Evolutionary conservation across 1,140 invertebrate species (phyloP).

Genomic region (Forficula auricularia): DNA sequence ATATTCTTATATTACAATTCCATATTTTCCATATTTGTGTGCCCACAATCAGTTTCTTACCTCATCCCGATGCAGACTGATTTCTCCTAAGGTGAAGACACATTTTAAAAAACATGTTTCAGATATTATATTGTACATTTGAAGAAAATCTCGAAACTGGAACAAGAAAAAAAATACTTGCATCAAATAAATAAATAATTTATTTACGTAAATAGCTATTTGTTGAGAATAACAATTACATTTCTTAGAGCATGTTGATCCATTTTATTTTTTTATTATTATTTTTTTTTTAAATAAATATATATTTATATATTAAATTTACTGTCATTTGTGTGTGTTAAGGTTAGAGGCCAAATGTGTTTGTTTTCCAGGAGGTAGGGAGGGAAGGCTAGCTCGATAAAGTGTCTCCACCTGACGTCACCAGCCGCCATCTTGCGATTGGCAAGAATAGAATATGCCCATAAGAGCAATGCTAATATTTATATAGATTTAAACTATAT

Average conservation of each 20-base stretch:
- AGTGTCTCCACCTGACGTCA: no score
- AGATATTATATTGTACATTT: conserved; percentile 33
- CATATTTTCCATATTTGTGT: neutral
- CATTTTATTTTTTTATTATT: neutral
- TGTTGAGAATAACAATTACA: conserved; percentile 8
- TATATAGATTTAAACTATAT: no score
- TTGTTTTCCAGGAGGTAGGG: no score
- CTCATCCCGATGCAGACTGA: conserved; percentile 25
- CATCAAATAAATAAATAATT: neutral
- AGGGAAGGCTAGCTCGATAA: no score
- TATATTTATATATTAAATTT: no score
- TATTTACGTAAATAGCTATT: no score
- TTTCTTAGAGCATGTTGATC: conserved; percentile 10
- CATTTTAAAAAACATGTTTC: conserved; percentile 33
- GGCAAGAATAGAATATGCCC: no score
- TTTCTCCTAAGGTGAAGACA: conserved; percentile 26
- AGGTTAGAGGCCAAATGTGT: no score
- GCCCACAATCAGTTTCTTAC: conserved; percentile 15
- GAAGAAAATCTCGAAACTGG: conserved; percentile 34
- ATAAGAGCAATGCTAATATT: no score
- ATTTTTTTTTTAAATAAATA: no score
- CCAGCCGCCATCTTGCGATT: no score
- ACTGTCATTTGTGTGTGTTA: no score
- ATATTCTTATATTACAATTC: neutral
- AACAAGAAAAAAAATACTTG: conserved; percentile 11